Conservation (phyloP, 2,888 invertebrate genomes). For the Acanthosepion pharaonis region DNA sequence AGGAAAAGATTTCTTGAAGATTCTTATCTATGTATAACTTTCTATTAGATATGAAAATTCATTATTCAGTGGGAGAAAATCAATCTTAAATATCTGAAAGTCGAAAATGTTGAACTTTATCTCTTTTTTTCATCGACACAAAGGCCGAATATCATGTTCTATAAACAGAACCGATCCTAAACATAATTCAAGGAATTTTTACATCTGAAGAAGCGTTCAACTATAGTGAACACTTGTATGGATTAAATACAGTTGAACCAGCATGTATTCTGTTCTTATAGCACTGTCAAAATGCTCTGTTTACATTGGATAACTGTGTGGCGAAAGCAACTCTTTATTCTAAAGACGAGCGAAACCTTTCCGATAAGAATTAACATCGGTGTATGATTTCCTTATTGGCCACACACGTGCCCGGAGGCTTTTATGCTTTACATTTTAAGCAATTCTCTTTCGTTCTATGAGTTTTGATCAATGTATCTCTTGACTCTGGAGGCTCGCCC, state of each 20-base stretch:
- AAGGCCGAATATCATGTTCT: too few relatives aligned
- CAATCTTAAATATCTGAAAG: too few relatives aligned
- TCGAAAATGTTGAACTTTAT: too few relatives aligned
- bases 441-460: neutral
- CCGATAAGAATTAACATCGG: neutral
- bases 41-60: neutral
- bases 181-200: too few relatives aligned
- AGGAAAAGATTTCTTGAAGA: too few relatives aligned
- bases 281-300: neutral
- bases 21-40: too few relatives aligned
- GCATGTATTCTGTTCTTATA: neutral
- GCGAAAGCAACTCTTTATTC: neutral
- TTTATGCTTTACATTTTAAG: neutral
- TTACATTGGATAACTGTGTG: neutral
- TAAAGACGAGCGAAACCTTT: neutral
- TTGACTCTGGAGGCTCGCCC: neutral
- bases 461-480: neutral
- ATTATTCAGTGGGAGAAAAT: too few relatives aligned
- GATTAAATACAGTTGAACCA: neutral
- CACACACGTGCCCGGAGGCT: neutral
- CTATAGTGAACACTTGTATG: neutral
- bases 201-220: too few relatives aligned
- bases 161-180: too few relatives aligned
- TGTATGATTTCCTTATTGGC: neutral
- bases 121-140: too few relatives aligned